Evolutionary conservation across 1,140 invertebrate species (phyloP).

Genomic region (Pteromalus puparum): DNA sequence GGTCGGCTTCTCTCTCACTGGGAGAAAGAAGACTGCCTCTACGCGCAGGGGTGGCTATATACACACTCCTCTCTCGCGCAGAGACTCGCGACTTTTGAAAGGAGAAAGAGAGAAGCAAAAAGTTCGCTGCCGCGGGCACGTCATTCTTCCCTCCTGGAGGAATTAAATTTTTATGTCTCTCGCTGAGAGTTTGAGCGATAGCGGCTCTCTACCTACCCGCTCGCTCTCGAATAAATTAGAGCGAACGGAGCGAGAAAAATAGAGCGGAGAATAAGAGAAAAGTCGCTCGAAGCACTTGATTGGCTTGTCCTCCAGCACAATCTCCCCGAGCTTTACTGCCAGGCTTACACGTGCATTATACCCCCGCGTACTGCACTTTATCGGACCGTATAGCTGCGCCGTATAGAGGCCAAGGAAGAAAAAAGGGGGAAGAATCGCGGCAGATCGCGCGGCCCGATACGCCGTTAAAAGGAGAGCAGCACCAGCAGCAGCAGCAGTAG

Average conservation of each 20-base stretch:
- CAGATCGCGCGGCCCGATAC: constrained; percentile 21
- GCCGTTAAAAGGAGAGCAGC: constrained; percentile 36
- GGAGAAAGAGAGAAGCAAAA: neutral
- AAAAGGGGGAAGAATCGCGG: constrained; percentile 9
- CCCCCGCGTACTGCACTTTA: constrained; percentile 14
- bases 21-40: neutral
- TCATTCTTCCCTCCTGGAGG: constrained; percentile 69
- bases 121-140: constrained; percentile 48
- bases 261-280: constrained; percentile 23
- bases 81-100: neutral
- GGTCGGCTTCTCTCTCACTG: neutral
- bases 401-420: neutral
- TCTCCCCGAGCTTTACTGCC: constrained; percentile 26
- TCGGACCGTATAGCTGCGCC: neutral
- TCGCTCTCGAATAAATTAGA: constrained; percentile 45
- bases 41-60: neutral
- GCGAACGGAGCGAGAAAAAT: neutral
- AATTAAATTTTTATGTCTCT: constrained; percentile 76
- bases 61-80: neutral
- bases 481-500: neutral
- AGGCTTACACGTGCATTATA: constrained; percentile 22
- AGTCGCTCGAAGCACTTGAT: constrained; percentile 37
- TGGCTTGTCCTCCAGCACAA: constrained; percentile 35
- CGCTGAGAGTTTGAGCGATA: constrained; percentile 74
- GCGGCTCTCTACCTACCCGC: constrained; percentile 25